Base-by-base conservation (phyloP, 2,888 invertebrate species). In the Polydrusus cervinus region DNA sequence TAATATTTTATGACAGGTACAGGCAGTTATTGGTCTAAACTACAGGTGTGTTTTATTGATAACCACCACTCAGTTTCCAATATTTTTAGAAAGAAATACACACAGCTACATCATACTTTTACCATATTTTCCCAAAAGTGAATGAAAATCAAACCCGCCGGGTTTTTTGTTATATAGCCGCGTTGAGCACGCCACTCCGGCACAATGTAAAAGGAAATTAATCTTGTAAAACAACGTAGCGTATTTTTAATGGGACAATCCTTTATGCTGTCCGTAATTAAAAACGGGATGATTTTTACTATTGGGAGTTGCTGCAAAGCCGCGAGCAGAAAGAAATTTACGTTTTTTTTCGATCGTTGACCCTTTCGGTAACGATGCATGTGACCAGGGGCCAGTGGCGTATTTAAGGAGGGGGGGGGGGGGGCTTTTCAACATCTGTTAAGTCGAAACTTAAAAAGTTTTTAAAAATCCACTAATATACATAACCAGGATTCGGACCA, bases 241-340 rank as follows among this genome's bases (percentile, higher is more conserved):
- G 57, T 68, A 57, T 68, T 68, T 68, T 68, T 68, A 68, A 68
- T 68, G 67, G 57, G 55, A 68, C 67, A 68, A 57, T 68, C 55
- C 67, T 68, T 68, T 68, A 68, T 68, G 57, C 14, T 40, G 16
- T 25, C 57, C 49, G 34, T 65, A 62, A 47, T 62, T 62, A 45
- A 45, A 45, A 47, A 47, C 45, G 62, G 55, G 57, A 60, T 34
- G 38, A 60, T 60, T 60, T 60, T 60, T 60, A 60, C 57, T 9
- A 60, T 16, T 11, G 57, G 38, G 57, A 60, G 57, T 60, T 60
- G 8, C 18, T 16, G 57, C 57, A n/a, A 60, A 60, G 30, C 14
- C 47, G 47, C 16, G 16, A 1, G 25, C 25, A 18, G 7, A 20
- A 43, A 13, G 61, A 61, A 61, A 45, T 53, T 53, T 2, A 13